These are phyloP conservation scores for Pelmatolapia mariae DNA, from an alignment of 2,113 vertebrate genomes.

Conservation along the genomic window DNA sequence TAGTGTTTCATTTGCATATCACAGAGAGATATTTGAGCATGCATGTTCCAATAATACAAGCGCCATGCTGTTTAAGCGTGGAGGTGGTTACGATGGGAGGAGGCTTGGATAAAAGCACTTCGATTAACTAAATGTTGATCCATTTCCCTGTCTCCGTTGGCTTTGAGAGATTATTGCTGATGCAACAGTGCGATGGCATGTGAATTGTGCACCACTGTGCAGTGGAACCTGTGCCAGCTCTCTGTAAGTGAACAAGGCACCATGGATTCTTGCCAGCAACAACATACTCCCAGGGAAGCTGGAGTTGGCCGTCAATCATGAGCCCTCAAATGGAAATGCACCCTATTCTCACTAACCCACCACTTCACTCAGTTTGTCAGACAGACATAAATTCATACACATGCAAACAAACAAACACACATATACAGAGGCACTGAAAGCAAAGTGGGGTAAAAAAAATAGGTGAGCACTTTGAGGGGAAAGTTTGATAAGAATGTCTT, in stretches of 20 bases:
- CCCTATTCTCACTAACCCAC: slow-evolving; percentile 44
- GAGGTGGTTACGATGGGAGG: slow-evolving; percentile 49
- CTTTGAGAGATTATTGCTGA: slow-evolving; percentile 65
- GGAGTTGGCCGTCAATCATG: slow-evolving; percentile 64
- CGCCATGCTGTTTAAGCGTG: slow-evolving; percentile 35
- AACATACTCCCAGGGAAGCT: slow-evolving; percentile 41
- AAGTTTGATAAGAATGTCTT: slow-evolving; percentile 11
- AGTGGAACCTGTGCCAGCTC: slow-evolving; percentile 54
- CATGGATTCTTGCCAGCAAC: slow-evolving; percentile 64
- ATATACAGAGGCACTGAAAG: not conserved
- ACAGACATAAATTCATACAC: not conserved
- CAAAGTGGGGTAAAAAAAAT: no score
- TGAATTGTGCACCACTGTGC: slow-evolving; percentile 31
- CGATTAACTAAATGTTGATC: slow-evolving; percentile 46
- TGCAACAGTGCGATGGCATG: slow-evolving; percentile 60
- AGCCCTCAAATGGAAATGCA: slow-evolving; percentile 52
- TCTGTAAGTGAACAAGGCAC: slow-evolving; percentile 54
- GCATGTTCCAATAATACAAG: slow-evolving; percentile 47
- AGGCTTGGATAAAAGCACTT: slow-evolving; percentile 41
- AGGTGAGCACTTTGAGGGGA: not conserved
- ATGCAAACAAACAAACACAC: not conserved
- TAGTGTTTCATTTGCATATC: slow-evolving; percentile 63
- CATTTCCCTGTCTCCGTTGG: slow-evolving; percentile 44
- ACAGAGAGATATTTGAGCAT: slow-evolving; percentile 53
- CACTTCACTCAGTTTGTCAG: not conserved